Evolutionary conservation across 1,140 invertebrate species (phyloP).

Genomic region (Drosophila grimshawi): DNA sequence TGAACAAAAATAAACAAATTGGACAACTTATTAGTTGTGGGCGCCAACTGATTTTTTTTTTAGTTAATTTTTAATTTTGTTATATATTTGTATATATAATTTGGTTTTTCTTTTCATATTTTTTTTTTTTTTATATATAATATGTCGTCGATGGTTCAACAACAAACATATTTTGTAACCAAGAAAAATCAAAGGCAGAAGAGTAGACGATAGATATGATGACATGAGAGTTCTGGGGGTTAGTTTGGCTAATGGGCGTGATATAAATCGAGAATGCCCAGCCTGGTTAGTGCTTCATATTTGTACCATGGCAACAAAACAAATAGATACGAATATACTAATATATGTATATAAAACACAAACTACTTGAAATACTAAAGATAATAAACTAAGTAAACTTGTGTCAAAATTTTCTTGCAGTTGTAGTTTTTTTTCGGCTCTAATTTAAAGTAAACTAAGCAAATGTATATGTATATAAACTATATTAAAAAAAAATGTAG

Average conservation of each 20-base stretch:
- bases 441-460: conserved; percentile 37
- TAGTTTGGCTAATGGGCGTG: conserved; percentile 21
- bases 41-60: conserved; percentile 53
- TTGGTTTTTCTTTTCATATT: conserved; percentile 54
- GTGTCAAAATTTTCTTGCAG: not conserved
- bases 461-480: conserved; percentile 29
- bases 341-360: conserved; percentile 22
- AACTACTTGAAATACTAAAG: conserved; percentile 41
- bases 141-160: conserved; percentile 47
- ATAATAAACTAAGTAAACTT: conserved; percentile 41
- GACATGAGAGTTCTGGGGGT: conserved; percentile 10
- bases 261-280: conserved; percentile 5
- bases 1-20: conserved; percentile 73
- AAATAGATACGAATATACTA: conserved; percentile 14
- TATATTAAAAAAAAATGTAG: conserved; percentile 26
- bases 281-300: conserved; percentile 28
- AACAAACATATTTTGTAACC: conserved; percentile 48
- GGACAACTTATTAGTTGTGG: conserved; percentile 78
- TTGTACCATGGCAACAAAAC: conserved; percentile 30
- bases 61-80: conserved; percentile 22
- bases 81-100: conserved; percentile 45
- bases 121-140: conserved; percentile 28
- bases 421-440: not conserved
- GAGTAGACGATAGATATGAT: conserved; percentile 24
- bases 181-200: conserved; percentile 50